phyloP scores from a whole-genome alignment of 2,113 vertebrate species.

The Casuarius casuarius region DNA sequence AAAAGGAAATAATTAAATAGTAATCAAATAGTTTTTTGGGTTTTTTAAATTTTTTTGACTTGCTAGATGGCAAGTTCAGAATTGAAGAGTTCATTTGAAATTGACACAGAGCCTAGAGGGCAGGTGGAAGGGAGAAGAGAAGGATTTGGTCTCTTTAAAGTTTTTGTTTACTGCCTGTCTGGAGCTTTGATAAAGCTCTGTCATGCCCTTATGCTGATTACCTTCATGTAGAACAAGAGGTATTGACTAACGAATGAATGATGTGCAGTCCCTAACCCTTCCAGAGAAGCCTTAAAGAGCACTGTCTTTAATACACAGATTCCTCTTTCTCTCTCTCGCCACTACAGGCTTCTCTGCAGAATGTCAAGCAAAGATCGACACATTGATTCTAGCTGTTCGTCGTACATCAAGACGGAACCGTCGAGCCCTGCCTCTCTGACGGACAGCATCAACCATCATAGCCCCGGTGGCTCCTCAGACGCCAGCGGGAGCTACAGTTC shows the following conservation, averaged over 20 bases:
- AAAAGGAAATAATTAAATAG: not conserved
- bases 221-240: slow-evolving; percentile 95
- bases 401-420: slow-evolving; percentile 99
- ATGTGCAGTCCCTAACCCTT: slow-evolving; percentile 79
- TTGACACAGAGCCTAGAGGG: slow-evolving; percentile 31
- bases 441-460: slow-evolving; percentile 99
- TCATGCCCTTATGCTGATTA: slow-evolving; percentile 90
- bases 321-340: slow-evolving; percentile 52
- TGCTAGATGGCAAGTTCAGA: slow-evolving; percentile 5
- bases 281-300: slow-evolving; percentile 63
- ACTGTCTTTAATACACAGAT: slow-evolving; percentile 71
- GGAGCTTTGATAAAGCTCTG: slow-evolving; percentile 87
- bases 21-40: not conserved
- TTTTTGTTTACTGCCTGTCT: slow-evolving; percentile 81
- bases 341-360: slow-evolving; percentile 99
- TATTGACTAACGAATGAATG: slow-evolving; percentile 93
- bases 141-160: slow-evolving; percentile 63
- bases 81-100: slow-evolving; percentile 43
- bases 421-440: slow-evolving; percentile 99
- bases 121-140: slow-evolving; percentile 35
- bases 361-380: slow-evolving; percentile 99
- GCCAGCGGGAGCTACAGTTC: slow-evolving; percentile 99
- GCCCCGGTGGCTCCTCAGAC: slow-evolving; percentile 98
- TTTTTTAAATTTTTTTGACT: not conserved
- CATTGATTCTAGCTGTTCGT: slow-evolving; percentile 99